These are phyloP conservation scores for Heloderma charlesbogerti DNA, from an alignment of 2,113 vertebrate genomes.

Conservation along the genomic window DNA sequence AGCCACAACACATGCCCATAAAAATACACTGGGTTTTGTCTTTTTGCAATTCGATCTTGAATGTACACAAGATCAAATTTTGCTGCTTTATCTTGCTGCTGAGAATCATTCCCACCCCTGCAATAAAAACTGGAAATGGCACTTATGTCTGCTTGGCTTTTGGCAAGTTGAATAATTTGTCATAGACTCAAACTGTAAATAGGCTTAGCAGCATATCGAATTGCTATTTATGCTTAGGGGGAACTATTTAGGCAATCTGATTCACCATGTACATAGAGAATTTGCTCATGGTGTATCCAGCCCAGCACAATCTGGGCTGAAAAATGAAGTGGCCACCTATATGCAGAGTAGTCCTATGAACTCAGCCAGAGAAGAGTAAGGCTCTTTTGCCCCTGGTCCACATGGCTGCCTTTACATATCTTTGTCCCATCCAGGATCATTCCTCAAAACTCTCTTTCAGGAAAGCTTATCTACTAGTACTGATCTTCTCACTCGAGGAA, in stretches of 20 bases:
- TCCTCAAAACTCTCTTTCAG: not conserved
- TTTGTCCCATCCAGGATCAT: not conserved
- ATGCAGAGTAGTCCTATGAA: not conserved
- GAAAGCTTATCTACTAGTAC: not conserved
- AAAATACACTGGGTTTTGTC: not conserved
- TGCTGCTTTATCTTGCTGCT: not conserved
- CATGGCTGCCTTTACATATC: not conserved
- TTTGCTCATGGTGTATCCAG: not conserved
- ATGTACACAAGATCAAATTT: not conserved
- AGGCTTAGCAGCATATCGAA: not conserved
- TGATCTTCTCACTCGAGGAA: no score
- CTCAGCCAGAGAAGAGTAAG: not conserved
- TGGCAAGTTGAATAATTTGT: not conserved
- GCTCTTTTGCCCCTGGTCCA: not conserved
- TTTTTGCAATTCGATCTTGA: not conserved
- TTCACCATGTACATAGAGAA: not conserved
- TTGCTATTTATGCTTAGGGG: not conserved
- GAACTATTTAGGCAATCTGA: not conserved
- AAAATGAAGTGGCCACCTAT: not conserved
- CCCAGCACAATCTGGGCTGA: not conserved
- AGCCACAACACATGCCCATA: not conserved
- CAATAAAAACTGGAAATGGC: not conserved
- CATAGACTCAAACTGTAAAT: not conserved
- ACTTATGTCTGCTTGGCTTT: not conserved
- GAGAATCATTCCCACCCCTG: not conserved